Conservation (phyloP, 2,113 vertebrate genomes). For the Buteo buteo region DNA sequence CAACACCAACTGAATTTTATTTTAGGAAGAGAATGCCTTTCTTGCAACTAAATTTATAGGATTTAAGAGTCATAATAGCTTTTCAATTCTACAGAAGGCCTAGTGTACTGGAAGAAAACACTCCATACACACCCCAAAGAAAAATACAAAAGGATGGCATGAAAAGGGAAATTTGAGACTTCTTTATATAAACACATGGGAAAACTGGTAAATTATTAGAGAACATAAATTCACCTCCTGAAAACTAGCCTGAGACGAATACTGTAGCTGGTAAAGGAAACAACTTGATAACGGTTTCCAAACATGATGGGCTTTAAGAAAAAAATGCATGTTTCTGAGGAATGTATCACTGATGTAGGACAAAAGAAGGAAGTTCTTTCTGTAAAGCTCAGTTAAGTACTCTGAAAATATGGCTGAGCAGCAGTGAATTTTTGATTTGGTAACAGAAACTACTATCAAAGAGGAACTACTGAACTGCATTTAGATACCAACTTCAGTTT, state of each 20-base stretch:
- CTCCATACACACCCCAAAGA: not conserved
- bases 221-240: not conserved
- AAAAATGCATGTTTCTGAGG: not conserved
- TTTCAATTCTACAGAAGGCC: not conserved
- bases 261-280: not conserved
- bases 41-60: not conserved
- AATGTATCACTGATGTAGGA: not conserved
- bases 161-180: not conserved
- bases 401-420: not conserved
- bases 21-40: not conserved
- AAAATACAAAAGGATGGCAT: not conserved
- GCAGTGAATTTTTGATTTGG: not conserved
- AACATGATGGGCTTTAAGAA: not conserved
- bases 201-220: not conserved
- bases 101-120: not conserved
- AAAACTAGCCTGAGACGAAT: not conserved
- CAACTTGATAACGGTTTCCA: not conserved
- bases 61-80: not conserved
- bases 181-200: not conserved
- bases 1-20: not conserved
- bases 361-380: not conserved
- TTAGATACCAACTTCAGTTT: not conserved
- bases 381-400: not conserved
- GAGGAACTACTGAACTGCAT: not conserved
- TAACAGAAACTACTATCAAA: not conserved